These are phyloP conservation scores for Delphinus delphis DNA, from an alignment of 2,113 vertebrate genomes.

Conservation along the genomic window DNA sequence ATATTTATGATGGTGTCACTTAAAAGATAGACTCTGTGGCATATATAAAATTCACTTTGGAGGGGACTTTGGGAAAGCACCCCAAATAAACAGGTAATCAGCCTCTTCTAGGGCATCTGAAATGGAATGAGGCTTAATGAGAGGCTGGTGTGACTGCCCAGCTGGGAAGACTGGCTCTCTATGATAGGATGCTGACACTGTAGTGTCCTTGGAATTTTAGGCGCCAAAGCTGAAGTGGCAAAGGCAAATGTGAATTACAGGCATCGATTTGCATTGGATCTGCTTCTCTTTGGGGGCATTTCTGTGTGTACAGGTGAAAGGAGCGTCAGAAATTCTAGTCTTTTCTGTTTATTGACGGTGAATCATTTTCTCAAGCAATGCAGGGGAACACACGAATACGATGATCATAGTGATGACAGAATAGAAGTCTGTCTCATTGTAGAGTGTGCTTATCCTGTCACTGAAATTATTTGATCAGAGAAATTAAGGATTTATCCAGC, in stretches of 20 bases:
- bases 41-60: not conserved
- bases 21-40: not conserved
- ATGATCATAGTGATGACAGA: not conserved
- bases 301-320: not conserved
- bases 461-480: not conserved
- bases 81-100: not conserved
- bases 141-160: not conserved
- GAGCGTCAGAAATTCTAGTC: not conserved
- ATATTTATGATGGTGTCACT: not conserved
- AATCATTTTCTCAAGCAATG: not conserved
- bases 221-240: too few species aligned
- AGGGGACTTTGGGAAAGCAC: not conserved
- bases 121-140: not conserved
- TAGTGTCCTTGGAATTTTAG: not conserved
- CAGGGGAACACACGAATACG: not conserved
- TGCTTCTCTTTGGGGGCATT: not conserved
- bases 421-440: not conserved
- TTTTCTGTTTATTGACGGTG: not conserved
- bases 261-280: not conserved
- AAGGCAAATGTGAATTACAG: not conserved
- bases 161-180: not conserved
- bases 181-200: rapidly evolving
- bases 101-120: not conserved
- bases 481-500: not conserved
- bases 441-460: not conserved